Evolutionary conservation across 2,113 vertebrate genomes (phyloP), one percentile per base, ranked within the genome.

Genomic region (Orycteropus afer): DNA sequence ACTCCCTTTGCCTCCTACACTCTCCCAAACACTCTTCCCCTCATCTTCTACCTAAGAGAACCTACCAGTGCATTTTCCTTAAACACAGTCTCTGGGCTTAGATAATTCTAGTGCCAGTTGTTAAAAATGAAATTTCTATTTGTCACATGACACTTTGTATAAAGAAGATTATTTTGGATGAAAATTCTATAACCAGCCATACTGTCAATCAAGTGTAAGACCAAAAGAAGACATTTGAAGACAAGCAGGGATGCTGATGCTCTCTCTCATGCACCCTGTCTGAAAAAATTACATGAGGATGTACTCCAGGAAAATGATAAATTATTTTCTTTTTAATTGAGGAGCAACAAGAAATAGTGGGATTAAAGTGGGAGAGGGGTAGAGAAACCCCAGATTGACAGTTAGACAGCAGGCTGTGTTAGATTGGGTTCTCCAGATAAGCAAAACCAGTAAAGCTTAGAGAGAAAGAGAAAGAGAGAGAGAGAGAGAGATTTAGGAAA

Each of bases 161-260:
- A 76, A 27, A 86, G 42, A 80, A 79, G 74, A 69, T 80, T 29
- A 84, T 59, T 84, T 76, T 63, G 13, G 69, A 76, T 61, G 53
- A 88, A 88, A 93, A 91, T 49, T 69, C 49, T 27, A 42, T 47
- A n/a, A 65, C 71, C 25, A 82, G 20, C 23, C 20, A 79, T 42
- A 69, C 53, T 55, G 15, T 67, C 34, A 85, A 90, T 63, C 55
- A 76, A 89, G 47, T 79, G 11, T 86, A 47, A 86, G 5, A 40
- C 14, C 32, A 94, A 88, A 91, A 86, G 34, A 89, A 86, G 57
- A 76, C 25, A 69, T 47, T 27, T 74, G 57, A 88, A 80, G 51
- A 53, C 22, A 92, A 76, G 11, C 57, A 80, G 18, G 6, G 10
- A 69, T 25, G 37, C 37, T 59, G 34, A 76, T 89, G n/a, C n/a